Conservation (phyloP, 2,797 vertebrate species). For the Danionella dracula region DNA sequence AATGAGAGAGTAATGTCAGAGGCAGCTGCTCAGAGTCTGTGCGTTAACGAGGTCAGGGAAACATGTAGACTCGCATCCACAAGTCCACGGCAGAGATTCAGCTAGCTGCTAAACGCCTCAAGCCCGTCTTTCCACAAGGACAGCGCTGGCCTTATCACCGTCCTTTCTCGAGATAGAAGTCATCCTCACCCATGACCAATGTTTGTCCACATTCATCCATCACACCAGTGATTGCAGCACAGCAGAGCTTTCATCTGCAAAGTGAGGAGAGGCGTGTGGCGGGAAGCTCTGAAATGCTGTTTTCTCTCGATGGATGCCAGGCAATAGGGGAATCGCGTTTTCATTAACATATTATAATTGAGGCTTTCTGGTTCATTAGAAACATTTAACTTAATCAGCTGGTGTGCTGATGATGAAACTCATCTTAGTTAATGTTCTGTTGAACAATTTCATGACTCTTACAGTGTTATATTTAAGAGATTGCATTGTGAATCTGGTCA, state of each 20-base stretch:
- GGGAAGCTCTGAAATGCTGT: not conserved
- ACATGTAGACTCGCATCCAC: too few species aligned
- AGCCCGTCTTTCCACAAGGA: slow-evolving; percentile 11
- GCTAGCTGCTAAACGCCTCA: not conserved
- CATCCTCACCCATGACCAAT: slow-evolving; percentile 4
- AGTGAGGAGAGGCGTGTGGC: not conserved
- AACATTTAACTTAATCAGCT: too few species aligned
- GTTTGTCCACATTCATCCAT: slow-evolving; percentile 17
- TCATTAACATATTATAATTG: not conserved
- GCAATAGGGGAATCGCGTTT: not conserved
- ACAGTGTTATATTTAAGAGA: too few species aligned
- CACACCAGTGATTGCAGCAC: not conserved
- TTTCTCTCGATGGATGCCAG: not conserved
- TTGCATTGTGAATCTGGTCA: too few species aligned
- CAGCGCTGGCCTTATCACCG: slow-evolving; percentile 5
- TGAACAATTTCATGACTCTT: too few species aligned
- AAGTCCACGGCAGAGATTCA: slow-evolving; percentile 1
- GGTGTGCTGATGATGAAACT: too few species aligned
- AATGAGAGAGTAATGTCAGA: slow-evolving; percentile 20
- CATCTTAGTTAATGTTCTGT: too few species aligned
- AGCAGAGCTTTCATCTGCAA: not conserved
- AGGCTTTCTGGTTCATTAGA: too few species aligned
- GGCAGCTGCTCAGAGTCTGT: slow-evolving; percentile 7
- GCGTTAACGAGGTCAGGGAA: slow-evolving; percentile 17
- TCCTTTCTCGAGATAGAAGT: slow-evolving; percentile 17